These are phyloP conservation scores for Scalopus aquaticus DNA, from an alignment of 2,113 vertebrate species.

Conservation along the genomic window DNA sequence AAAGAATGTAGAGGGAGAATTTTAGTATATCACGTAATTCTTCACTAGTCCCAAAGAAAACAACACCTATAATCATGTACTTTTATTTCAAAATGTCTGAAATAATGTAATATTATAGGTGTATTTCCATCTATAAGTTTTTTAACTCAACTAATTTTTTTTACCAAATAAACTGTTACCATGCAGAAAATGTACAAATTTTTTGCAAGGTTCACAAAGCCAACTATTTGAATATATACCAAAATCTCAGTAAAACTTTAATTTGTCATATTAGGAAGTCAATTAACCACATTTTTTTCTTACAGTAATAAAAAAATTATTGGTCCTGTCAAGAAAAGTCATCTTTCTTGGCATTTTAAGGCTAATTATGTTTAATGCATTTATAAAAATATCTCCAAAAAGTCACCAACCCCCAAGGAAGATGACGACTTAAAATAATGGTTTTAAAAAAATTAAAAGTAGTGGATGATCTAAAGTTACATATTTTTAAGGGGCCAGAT, in stretches of 20 bases:
- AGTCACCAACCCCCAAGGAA: constrained; percentile 19
- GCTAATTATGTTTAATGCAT: constrained; percentile 4
- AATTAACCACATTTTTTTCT: too few species aligned
- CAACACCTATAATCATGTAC: neutral
- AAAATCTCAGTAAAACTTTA: constrained; percentile 30
- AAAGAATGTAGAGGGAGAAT: neutral
- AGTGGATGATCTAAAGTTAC: neutral
- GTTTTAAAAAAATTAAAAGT: constrained; percentile 38
- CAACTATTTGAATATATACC: neutral
- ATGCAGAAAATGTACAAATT: constrained; percentile 47
- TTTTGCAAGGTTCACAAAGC: constrained; percentile 29
- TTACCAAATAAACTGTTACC: neutral
- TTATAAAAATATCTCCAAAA: constrained; percentile 33
- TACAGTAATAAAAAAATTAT: neutral
- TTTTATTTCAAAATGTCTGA: neutral
- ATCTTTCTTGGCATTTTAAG: constrained; percentile 39
- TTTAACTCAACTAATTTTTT: constrained; percentile 24
- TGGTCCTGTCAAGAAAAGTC: constrained; percentile 41
- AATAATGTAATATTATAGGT: neutral
- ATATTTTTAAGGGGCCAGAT: neutral
- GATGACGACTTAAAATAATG: neutral
- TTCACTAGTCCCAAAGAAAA: constrained; percentile 34
- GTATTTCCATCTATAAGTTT: neutral
- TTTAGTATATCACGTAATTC: neutral
- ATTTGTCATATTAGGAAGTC: too few species aligned